Conservation (phyloP, 2,113 vertebrate genomes). For the Gymnocephalus cernua region DNA sequence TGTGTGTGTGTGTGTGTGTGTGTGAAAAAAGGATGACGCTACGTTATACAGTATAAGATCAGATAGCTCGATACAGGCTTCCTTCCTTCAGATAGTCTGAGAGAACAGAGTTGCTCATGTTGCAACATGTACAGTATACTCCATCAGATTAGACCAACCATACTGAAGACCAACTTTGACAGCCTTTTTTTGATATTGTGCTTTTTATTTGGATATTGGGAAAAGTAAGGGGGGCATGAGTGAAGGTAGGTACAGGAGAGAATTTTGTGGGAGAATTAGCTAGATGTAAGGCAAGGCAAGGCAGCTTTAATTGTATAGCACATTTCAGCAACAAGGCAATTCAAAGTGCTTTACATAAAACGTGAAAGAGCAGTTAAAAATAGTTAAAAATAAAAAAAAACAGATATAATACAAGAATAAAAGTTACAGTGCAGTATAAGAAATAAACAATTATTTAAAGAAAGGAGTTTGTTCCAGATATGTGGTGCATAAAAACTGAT, state of each 20-base stretch:
- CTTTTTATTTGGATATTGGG: background rate
- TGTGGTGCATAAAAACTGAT: too few relatives aligned
- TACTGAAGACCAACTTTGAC: constrained; percentile 22
- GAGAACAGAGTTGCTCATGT: constrained; percentile 60
- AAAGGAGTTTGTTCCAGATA: too few relatives aligned
- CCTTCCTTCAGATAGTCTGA: constrained; percentile 37
- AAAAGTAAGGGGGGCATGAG: background rate
- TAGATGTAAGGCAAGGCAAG: too few relatives aligned
- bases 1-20: constrained; percentile 14
- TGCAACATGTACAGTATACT: constrained; percentile 47
- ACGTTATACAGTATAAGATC: constrained; percentile 63
- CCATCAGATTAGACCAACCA: constrained; percentile 49
- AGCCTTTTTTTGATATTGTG: background rate
- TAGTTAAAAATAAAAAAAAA: too few relatives aligned
- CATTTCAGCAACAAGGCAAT: too few relatives aligned
- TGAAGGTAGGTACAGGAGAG: background rate
- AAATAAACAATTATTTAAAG: too few relatives aligned
- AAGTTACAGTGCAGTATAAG: too few relatives aligned
- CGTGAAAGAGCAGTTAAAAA: too few relatives aligned
- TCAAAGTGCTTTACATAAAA: too few relatives aligned
- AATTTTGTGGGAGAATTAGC: background rate
- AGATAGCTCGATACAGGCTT: constrained; percentile 62
- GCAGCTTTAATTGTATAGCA: too few relatives aligned
- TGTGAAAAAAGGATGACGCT: constrained; percentile 55
- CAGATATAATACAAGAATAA: too few relatives aligned